Percentiles rank a stretch among this genome's conserved stretches.
Evolutionary conservation across 1,140 invertebrate species (phyloP).

Genomic region (Galendromus occidentalis): DNA sequence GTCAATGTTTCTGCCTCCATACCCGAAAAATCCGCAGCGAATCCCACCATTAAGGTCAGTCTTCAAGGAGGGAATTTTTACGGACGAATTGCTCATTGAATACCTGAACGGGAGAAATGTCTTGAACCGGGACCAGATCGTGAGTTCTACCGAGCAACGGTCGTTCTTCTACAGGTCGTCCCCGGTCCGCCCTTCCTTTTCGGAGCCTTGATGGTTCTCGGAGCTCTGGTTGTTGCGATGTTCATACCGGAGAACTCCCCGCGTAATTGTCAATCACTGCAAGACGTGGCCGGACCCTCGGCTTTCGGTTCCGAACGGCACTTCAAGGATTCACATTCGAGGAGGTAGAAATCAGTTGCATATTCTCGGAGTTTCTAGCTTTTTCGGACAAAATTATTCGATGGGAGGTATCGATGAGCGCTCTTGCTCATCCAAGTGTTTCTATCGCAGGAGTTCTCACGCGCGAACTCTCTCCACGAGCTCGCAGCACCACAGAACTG

Average conservation of each 20-base stretch:
- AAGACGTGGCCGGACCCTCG: background rate
- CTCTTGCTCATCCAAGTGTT: background rate
- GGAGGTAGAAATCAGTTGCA: background rate
- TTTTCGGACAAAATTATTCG: background rate
- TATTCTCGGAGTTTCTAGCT: background rate
- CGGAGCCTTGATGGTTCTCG: conserved; percentile 84
- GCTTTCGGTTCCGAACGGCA: background rate
- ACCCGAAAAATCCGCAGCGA: background rate
- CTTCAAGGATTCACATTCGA: background rate
- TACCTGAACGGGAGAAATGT: too few relatives aligned
- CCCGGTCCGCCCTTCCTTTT: conserved; percentile 99
- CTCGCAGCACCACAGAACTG: background rate
- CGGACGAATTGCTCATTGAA: too few relatives aligned
- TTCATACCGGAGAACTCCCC: conserved; percentile 52
- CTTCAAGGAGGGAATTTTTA: too few relatives aligned
- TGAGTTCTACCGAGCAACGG: too few relatives aligned
- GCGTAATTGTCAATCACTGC: background rate
- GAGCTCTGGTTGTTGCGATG: conserved; percentile 72
- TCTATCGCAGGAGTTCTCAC: background rate
- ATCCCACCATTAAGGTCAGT: background rate
- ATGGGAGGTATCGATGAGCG: background rate
- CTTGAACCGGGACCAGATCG: too few relatives aligned
- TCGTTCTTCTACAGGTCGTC: conserved; percentile 40
- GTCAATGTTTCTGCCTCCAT: conserved; percentile 16
- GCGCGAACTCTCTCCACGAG: background rate